Evolutionary conservation across 2,888 invertebrate genomes (phyloP).

Genomic region (Caenorhabditis sp.): DNA sequence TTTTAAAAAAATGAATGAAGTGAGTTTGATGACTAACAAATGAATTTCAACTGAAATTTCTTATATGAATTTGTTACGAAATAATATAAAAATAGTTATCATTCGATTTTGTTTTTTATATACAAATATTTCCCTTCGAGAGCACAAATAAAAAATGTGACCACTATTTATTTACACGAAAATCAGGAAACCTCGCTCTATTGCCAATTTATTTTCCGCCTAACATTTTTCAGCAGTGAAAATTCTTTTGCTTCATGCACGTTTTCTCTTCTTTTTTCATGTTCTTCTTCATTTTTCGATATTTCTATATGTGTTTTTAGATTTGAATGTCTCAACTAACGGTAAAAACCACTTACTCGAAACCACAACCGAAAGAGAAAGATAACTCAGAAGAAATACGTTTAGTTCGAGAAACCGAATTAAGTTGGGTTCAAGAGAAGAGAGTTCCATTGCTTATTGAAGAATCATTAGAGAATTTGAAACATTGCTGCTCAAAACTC

Average conservation of each 20-base stretch:
- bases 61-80: no score
- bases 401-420: slow-evolving; percentile 6
- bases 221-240: background rate
- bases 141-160: no score
- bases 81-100: no score
- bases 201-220: background rate
- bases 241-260: background rate
- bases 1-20: no score
- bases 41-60: no score
- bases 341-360: background rate
- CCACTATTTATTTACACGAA: no score
- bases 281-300: background rate
- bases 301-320: background rate
- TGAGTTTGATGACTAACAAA: no score
- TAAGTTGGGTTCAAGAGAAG: slow-evolving; percentile 17
- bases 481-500: slow-evolving; percentile 51
- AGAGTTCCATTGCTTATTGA: slow-evolving; percentile 8
- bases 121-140: no score
- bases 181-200: background rate
- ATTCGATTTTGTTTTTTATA: no score
- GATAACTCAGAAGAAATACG: background rate
- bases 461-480: slow-evolving; percentile 24
- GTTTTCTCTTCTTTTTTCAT: background rate
- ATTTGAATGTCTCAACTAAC: background rate
- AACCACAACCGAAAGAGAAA: background rate